Evolutionary conservation across 2,797 vertebrate genomes (phyloP).

Genomic region (Hemibagrus guttatus): DNA sequence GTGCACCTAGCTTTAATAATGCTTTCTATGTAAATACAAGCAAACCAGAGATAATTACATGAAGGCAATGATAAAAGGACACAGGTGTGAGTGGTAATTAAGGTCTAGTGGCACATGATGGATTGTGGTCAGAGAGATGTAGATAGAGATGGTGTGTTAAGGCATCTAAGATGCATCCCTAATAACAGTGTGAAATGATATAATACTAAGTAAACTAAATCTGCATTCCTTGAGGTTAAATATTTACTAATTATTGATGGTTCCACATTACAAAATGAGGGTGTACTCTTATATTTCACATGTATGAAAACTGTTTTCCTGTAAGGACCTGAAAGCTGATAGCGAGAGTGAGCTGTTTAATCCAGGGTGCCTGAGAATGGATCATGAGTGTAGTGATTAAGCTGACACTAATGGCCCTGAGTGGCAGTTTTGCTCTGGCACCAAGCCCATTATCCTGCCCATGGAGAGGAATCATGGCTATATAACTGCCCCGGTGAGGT

Average conservation of each 20-base stretch:
- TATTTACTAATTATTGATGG: background rate
- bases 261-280: background rate
- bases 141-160: background rate
- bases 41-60: background rate
- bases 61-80: background rate
- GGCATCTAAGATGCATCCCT: background rate
- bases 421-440: conserved; percentile 70
- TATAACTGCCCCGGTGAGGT: conserved; percentile 47
- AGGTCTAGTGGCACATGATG: background rate
- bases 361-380: conserved; percentile 61
- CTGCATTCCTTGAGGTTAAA: background rate
- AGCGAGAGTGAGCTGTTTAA: conserved; percentile 10
- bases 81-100: background rate
- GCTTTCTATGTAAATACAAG: background rate
- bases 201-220: background rate
- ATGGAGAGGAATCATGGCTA: conserved; percentile 64
- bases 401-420: conserved; percentile 75
- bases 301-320: background rate
- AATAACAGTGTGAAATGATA: background rate
- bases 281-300: background rate
- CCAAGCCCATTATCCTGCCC: conserved; percentile 71
- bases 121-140: background rate
- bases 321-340: background rate
- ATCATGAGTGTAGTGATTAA: conserved; percentile 75
- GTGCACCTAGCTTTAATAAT: background rate